Conservation (phyloP, 2,113 vertebrate species). For the Rhea pennata region DNA sequence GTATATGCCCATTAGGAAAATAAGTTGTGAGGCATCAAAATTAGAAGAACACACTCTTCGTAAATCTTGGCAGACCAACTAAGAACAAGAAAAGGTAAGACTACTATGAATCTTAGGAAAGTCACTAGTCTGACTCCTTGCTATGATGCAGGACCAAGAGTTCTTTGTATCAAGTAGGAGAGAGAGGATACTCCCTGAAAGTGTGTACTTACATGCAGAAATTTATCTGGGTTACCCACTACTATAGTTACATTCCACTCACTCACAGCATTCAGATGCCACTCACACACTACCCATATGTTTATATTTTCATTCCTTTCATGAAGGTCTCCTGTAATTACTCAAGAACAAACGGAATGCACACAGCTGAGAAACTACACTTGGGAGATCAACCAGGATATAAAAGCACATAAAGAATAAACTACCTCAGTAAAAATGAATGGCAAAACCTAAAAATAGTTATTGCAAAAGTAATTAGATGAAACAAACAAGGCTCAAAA, state of each 20-base stretch:
- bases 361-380: slow-evolving; percentile 4
- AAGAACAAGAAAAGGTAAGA: not conserved
- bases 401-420: slow-evolving; percentile 33
- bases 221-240: not conserved
- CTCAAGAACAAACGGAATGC: slow-evolving; percentile 3
- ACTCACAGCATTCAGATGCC: not conserved
- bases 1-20: not conserved
- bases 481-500: slow-evolving; percentile 43
- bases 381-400: not conserved
- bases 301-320: slow-evolving; percentile 11
- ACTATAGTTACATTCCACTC: not conserved
- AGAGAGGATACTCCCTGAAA: not conserved
- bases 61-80: not conserved
- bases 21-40: not conserved
- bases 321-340: slow-evolving; percentile 14
- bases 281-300: not conserved
- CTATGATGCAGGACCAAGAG: not conserved
- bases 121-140: not conserved
- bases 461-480: slow-evolving; percentile 49
- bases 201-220: not conserved
- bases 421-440: slow-evolving; percentile 14
- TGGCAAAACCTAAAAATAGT: slow-evolving; percentile 28
- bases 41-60: not conserved
- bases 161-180: not conserved
- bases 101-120: not conserved